phyloP scores from a whole-genome alignment of 2,797 vertebrate genomes.

The Melanogrammus aeglefinus region DNA sequence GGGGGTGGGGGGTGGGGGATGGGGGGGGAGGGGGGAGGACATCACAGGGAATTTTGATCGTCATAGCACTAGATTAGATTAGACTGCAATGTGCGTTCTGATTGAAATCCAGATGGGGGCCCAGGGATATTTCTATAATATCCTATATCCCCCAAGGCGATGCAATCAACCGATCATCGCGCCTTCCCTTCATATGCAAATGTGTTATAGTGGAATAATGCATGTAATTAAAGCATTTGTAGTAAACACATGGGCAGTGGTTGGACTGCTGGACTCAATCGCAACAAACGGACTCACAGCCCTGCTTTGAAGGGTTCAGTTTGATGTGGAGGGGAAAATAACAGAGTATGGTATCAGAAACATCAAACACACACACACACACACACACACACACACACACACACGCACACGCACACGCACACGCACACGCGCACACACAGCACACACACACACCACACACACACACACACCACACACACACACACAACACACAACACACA shows the following conservation, averaged over 20 bases:
- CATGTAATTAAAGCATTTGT: constrained; percentile 42
- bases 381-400: background rate
- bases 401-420: background rate
- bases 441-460: background rate
- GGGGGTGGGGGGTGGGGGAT: background rate
- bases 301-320: background rate
- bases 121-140: constrained; percentile 35
- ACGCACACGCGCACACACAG: no score
- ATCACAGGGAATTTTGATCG: constrained; percentile 56
- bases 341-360: background rate
- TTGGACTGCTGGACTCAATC: background rate
- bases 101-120: constrained; percentile 40
- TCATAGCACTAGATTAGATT: constrained; percentile 65
- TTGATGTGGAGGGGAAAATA: background rate
- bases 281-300: background rate
- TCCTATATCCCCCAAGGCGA: constrained; percentile 30
- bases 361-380: background rate
- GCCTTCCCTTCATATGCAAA: constrained; percentile 46
- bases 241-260: constrained; percentile 37
- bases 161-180: constrained; percentile 40
- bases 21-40: constrained; percentile 33
- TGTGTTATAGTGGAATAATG: constrained; percentile 29
- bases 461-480: no score
- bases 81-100: constrained; percentile 58
- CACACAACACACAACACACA: no score